These are phyloP conservation scores for Odocoileus hemionus DNA, from an alignment of 2,113 vertebrate species.

Conservation along the genomic window DNA sequence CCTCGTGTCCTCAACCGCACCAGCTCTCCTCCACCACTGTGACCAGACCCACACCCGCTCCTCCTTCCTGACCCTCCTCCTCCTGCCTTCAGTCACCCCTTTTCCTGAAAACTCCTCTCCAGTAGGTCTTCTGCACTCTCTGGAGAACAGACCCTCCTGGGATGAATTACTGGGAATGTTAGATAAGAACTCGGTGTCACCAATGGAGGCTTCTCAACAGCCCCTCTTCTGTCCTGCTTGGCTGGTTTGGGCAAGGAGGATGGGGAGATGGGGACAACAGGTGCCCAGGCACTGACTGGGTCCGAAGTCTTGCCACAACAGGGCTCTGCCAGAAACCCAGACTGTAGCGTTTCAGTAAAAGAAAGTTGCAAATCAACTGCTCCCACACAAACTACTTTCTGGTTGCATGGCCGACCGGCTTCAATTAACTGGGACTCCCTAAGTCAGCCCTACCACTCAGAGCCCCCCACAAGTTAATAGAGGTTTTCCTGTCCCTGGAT, in stretches of 20 bases:
- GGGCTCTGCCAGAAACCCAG: neutral
- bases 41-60: too few species aligned
- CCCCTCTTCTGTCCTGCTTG: neutral
- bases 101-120: neutral
- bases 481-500: neutral
- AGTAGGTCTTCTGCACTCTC: neutral
- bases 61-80: neutral
- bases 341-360: neutral
- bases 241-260: neutral
- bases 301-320: too few species aligned
- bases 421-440: neutral
- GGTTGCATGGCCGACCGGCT: neutral
- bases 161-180: neutral
- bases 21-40: neutral
- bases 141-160: neutral
- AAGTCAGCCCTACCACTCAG: neutral
- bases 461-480: fast-evolving
- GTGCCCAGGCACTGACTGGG: neutral
- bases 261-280: neutral
- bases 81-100: neutral
- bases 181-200: neutral
- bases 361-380: neutral
- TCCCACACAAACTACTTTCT: too few species aligned
- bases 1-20: neutral
- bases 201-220: neutral